phyloP scores from a whole-genome alignment of 2,113 vertebrate species.

The Mobula hypostoma region DNA sequence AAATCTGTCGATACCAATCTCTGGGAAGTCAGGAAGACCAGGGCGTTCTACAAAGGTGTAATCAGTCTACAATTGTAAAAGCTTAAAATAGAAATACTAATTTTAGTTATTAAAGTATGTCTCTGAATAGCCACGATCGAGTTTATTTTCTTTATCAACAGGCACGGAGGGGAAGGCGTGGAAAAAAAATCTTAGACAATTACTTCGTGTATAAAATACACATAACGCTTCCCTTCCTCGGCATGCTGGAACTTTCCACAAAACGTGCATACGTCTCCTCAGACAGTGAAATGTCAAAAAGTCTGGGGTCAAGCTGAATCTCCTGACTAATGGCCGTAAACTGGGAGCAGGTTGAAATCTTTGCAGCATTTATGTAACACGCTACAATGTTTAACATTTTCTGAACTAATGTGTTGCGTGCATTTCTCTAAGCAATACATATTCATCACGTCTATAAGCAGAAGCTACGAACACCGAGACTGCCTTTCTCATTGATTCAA shows the following conservation, averaged over 20 bases:
- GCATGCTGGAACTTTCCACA: not conserved
- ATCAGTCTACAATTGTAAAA: not conserved
- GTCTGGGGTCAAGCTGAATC: not conserved
- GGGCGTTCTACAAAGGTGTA: not conserved
- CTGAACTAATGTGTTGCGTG: not conserved
- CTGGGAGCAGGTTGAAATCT: not conserved
- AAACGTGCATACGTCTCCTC: not conserved
- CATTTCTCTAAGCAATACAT: not conserved
- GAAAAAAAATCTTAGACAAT: not conserved
- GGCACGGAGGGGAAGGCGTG: not conserved
- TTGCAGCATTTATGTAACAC: not conserved
- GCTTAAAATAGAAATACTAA: not conserved
- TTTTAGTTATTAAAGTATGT: conserved; percentile 11
- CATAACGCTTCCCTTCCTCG: not conserved
- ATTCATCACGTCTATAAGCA: not conserved
- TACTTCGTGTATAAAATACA: not conserved
- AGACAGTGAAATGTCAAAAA: not conserved
- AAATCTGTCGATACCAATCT: conserved; percentile 30
- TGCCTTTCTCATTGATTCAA: conserved; percentile 4
- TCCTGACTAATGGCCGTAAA: not conserved
- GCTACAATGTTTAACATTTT: not conserved
- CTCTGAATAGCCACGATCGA: not conserved
- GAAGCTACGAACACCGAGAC: not conserved
- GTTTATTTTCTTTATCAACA: not conserved
- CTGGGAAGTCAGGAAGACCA: not conserved